Base-by-base conservation (phyloP, 2,113 vertebrate species). In the Erythrocercus mccallii region DNA sequence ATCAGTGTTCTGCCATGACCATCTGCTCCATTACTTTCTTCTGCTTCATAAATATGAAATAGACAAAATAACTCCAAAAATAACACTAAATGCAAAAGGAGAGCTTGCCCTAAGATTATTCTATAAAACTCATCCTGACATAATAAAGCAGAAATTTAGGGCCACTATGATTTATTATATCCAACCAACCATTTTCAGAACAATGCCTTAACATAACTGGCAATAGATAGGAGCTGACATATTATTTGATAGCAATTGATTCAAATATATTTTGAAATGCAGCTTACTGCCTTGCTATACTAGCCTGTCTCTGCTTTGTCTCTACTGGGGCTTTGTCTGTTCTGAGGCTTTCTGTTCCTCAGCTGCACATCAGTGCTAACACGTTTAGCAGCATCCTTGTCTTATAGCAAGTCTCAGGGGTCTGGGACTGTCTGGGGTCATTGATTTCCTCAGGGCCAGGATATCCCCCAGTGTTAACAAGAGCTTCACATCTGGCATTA, bases 21-120 rank as follows among this genome's bases (percentile, higher is more conserved):
- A 87, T 86, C 90, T 96, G 90, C 53, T 93, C 71, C 66, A 68
- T 72, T 74, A 35, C 44, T 81, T 91, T 91, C 31, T 68, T 81
- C 37, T 91, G 53, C 35, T 94, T 91, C 73, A 72, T 61, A 82
- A 86, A 82, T 57, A 77, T 35, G 37, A 85, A 68, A 76, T 28
- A 72, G 33, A 85, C 86, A 93, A 84, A 84, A 56, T 28, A 74
- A 31, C 15, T 54, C 20, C 2, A 61, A 82, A 87, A 70, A 78
- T 35, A 74, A 48, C 3, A 18, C 42, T 35, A 71, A 81, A 85
- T 85, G 44, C 17, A 84, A 76, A 78, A 81, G 16, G 12, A 85
- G 53, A 90, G 17, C 51, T 48, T 82, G 28, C 14, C 12, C n/a
- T 64, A 31, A 79, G 20, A 90, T 79, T 71, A 31, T 90, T 64